Percentiles rank a stretch among this genome's conserved stretches.
Conservation (phyloP, 2,888 invertebrate genomes). For the Odontomyia ornata region DNA sequence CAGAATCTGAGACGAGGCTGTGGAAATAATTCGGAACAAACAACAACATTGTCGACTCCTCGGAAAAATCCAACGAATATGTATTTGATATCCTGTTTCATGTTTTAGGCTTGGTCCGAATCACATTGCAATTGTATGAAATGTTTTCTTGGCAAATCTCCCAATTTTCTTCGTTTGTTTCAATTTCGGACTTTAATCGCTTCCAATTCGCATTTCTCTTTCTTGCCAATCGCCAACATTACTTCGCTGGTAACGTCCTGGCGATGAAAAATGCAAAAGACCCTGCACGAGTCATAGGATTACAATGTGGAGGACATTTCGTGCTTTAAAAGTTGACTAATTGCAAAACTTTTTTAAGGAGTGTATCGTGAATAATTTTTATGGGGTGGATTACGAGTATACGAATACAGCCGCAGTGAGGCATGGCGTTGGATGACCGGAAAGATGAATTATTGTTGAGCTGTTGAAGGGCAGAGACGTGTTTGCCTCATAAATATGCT, state of each 20-base stretch:
- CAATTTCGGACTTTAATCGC: conserved; percentile 14
- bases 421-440: no score
- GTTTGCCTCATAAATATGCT: no score
- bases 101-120: no score
- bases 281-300: neutral
- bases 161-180: neutral
- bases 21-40: no score
- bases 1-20: no score
- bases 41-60: no score
- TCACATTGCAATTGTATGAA: neutral
- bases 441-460: no score
- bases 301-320: conserved; percentile 1
- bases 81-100: no score
- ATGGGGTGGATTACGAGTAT: no score
- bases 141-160: neutral
- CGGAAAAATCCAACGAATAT: no score
- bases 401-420: no score
- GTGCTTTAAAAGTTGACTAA: conserved; percentile 30
- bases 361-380: neutral
- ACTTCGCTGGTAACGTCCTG: neutral
- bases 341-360: conserved; percentile 20
- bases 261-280: conserved; percentile 20
- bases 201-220: neutral
- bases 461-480: no score
- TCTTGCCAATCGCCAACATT: neutral